phyloP scores from a whole-genome alignment of 35 echinoderm and acorn worm species.

The Ophiothrix spiculata region DNA sequence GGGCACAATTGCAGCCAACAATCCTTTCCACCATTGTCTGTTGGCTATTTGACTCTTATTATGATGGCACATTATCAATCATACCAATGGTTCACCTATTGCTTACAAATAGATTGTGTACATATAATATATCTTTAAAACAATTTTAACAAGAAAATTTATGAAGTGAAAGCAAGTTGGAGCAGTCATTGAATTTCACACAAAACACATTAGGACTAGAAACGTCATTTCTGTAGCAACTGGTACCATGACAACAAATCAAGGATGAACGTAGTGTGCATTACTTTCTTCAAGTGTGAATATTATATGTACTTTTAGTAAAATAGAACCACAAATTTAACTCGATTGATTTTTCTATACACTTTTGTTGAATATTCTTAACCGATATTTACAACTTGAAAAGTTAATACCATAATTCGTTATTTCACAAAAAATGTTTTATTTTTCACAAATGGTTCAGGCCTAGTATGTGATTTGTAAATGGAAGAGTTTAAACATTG shows the following conservation, averaged over 20 bases:
- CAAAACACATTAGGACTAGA: background rate
- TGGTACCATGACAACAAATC: background rate
- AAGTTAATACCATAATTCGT: too few species aligned
- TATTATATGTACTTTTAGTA: background rate
- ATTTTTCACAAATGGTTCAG: background rate
- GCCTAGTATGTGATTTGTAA: background rate
- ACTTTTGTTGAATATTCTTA: background rate
- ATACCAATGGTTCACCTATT: background rate
- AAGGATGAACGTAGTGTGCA: background rate
- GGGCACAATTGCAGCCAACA: too few species aligned
- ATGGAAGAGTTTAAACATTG: background rate
- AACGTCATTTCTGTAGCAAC: background rate
- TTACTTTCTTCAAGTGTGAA: too few species aligned
- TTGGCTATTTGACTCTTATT: too few species aligned
- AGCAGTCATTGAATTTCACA: background rate
- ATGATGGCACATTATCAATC: too few species aligned
- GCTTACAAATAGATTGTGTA: background rate
- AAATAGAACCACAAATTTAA: conserved; percentile 3
- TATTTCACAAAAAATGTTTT: background rate
- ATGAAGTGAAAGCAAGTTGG: background rate
- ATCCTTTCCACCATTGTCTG: too few species aligned
- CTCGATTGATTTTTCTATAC: background rate
- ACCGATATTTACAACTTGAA: conserved; percentile 12
- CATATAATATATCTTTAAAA: too few species aligned
- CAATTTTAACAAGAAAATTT: too few species aligned